These are phyloP conservation scores for Caligus rogercresseyi DNA, from an alignment of 1,140 invertebrate species.

Conservation along the genomic window DNA sequence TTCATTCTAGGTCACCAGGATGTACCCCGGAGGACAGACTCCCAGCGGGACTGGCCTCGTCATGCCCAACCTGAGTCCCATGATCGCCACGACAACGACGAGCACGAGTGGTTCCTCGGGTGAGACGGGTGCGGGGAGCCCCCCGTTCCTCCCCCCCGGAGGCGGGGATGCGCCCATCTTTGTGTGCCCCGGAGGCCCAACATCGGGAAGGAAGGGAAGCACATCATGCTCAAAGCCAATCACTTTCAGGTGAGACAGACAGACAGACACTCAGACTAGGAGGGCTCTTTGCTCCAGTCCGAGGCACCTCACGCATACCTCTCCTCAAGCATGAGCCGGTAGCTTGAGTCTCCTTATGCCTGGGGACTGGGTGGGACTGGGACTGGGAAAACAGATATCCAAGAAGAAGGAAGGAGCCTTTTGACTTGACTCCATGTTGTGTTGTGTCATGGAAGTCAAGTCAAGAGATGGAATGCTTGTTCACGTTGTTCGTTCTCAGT, in stretches of 20 bases:
- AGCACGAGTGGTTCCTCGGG: neutral
- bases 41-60: neutral
- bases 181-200: constrained; percentile 41
- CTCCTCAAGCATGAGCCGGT: too few relatives aligned
- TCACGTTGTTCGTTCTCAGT: too few relatives aligned
- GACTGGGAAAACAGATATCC: too few relatives aligned
- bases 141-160: neutral
- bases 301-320: too few relatives aligned
- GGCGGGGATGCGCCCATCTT: constrained; percentile 24
- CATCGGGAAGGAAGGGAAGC: constrained; percentile 81
- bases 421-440: too few relatives aligned
- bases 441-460: too few relatives aligned
- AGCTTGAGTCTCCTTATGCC: too few relatives aligned
- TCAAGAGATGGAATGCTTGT: too few relatives aligned
- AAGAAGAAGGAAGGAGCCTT: too few relatives aligned
- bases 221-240: constrained; percentile 87
- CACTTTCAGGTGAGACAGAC: constrained; percentile 61
- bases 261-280: too few relatives aligned
- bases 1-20: neutral
- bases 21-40: neutral
- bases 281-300: too few relatives aligned
- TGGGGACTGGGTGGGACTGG: too few relatives aligned
- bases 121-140: neutral
- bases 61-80: neutral
- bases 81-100: neutral